Percentiles rank a stretch among this genome's conserved stretches.
These are phyloP conservation scores for Archivesica marissinica DNA, from an alignment of 1,140 invertebrate genomes.

Conservation along the genomic window DNA sequence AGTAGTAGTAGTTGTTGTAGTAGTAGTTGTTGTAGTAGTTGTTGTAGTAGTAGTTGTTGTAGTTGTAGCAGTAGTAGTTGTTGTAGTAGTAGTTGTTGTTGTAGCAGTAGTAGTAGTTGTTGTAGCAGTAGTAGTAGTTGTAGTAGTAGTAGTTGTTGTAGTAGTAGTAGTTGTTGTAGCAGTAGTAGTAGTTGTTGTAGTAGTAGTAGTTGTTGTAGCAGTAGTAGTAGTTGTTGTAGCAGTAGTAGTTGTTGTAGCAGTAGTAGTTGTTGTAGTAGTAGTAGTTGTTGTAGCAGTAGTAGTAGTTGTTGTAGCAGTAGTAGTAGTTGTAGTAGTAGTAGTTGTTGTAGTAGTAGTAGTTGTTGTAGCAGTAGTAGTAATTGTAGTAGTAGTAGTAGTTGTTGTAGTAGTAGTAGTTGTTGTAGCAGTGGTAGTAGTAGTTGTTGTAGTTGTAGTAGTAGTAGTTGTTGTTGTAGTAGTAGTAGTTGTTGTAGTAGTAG, in stretches of 20 bases:
- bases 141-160: background rate
- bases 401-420: slow-evolving; percentile 53
- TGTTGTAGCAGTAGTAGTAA: slow-evolving; percentile 20
- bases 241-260: slow-evolving; percentile 7
- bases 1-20: slow-evolving; percentile 12
- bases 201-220: slow-evolving; percentile 30
- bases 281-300: background rate
- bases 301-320: background rate
- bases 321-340: background rate
- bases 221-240: slow-evolving; percentile 35
- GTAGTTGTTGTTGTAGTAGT: slow-evolving; percentile 33
- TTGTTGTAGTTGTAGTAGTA: slow-evolving; percentile 32
- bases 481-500: slow-evolving; percentile 32
- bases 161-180: background rate
- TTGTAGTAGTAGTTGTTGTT: slow-evolving; percentile 53
- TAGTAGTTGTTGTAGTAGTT: slow-evolving; percentile 56
- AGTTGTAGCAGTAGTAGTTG: slow-evolving; percentile 47
- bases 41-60: slow-evolving; percentile 63
- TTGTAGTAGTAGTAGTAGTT: slow-evolving; percentile 24
- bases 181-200: slow-evolving; percentile 45
- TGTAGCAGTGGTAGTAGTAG: slow-evolving; percentile 36
- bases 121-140: slow-evolving; percentile 46
- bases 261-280: background rate
- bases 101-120: slow-evolving; percentile 58
- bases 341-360: background rate